Percentiles rank a stretch among this genome's conserved stretches.
Conservation (phyloP, 37 sponge, comb jelly and placozoan genomes). For the Cliona cf. orientalis region DNA sequence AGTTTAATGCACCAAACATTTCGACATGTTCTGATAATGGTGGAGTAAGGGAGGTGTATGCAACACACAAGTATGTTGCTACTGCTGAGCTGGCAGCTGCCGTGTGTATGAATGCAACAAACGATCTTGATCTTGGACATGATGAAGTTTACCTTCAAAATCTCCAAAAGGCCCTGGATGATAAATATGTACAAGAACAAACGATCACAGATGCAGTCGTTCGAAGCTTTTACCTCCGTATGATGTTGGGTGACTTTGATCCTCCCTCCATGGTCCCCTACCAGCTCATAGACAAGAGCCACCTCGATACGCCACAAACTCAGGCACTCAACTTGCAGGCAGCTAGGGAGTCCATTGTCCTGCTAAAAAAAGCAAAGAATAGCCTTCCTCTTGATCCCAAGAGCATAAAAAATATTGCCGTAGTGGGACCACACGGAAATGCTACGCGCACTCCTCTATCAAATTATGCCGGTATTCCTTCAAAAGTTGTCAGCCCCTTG, state of each 20-base stretch:
- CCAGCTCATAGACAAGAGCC: constrained; percentile 37
- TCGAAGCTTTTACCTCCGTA: constrained; percentile 55
- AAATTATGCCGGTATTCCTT: constrained; percentile 68
- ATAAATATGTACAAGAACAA: constrained; percentile 6
- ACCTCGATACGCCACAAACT: constrained; percentile 42
- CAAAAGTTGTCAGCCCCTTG: constrained; percentile 18
- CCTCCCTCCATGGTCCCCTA: constrained; percentile 51
- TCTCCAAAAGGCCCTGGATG: constrained; percentile 31
- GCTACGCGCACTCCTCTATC: constrained; percentile 31
- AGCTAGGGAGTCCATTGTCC: constrained; percentile 39
- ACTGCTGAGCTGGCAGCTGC: constrained; percentile 49
- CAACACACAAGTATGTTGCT: constrained; percentile 46
- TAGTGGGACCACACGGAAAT: constrained; percentile 72
- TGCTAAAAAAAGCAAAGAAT: constrained; percentile 11
- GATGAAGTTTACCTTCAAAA: constrained; percentile 48
- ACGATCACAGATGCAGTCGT: constrained; percentile 41
- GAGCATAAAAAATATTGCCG: constrained; percentile 15
- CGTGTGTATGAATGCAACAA: constrained; percentile 69
- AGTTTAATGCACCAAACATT: constrained; percentile 72
- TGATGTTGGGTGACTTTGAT: constrained; percentile 71
- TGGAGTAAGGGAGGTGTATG: constrained; percentile 36
- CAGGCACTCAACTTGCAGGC: constrained; percentile 48
- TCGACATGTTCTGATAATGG: constrained; percentile 73
- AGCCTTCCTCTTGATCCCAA: constrained; percentile 17
- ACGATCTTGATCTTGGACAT: constrained; percentile 66